Evolutionary conservation across 2,113 vertebrate genomes (phyloP), one percentile per base, ranked within the genome.

Genomic region (Neoarius graeffei): DNA sequence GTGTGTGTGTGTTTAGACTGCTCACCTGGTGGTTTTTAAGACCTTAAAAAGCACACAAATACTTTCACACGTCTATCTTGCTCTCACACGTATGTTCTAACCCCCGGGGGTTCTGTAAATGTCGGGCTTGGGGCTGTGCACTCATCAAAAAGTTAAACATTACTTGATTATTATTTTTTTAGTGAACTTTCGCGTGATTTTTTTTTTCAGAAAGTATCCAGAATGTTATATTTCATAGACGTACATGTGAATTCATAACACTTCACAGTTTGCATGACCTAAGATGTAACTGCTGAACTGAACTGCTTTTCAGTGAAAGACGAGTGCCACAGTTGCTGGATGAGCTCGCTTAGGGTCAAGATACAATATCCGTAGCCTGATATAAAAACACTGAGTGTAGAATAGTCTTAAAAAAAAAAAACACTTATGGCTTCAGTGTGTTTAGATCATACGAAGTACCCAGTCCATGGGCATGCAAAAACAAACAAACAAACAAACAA

Each of bases 21-120:
- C 89, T 92, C 91, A 92, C 84, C 87, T 90, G 83, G 90, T 92
- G 92, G 91, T 93, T 93, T 92, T 92, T 88, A 91, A 90, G 89
- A 92, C 91, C 92, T 90, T 15, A 56, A 64, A 67, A 42, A 42
- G 42, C 30, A 30, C 79, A 50, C 54, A 13, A 27, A 81, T n/a
- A 6, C 48, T 66, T 20, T 57, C 50, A 30, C 82, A 80, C 83
- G 11, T 54, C 4, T 52, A 48, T 14, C 20, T 77, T 52, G 48
- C 48, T 5, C 52, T 1, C 2, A 77, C 50, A 54, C 50, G 2
- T 74, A 14, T 15, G 15, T 25, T 25, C 42, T 23, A 48, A 20
- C 23, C 9, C 42, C 10, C 3, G 35, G 48, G 1, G 42, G 73
- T 42, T 50, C 10, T 5, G 69, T 71, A 71, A 74, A 48, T 19